Conservation (phyloP, 2,113 vertebrate species). For the Hassar affinis region DNA sequence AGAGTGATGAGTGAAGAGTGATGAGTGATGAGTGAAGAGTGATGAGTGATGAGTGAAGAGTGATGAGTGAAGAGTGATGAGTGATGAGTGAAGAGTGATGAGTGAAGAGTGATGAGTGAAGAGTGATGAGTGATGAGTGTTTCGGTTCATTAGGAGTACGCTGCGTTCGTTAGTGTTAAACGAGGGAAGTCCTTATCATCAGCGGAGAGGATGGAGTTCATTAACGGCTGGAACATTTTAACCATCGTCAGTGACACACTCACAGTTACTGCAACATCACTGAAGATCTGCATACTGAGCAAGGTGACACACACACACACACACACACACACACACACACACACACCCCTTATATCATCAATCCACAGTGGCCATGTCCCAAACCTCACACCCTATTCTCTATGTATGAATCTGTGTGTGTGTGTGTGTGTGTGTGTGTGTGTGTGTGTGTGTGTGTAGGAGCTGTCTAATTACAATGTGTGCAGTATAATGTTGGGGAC, state of each 20-base stretch:
- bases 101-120: too few relatives aligned
- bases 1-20: too few relatives aligned
- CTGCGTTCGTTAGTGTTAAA: conserved; percentile 74
- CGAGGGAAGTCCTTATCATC: conserved; percentile 79
- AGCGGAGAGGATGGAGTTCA: conserved; percentile 88
- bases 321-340: conserved; percentile 21
- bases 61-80: too few relatives aligned
- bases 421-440: background rate
- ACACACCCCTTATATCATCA: background rate
- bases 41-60: too few relatives aligned
- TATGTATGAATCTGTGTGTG: too few relatives aligned
- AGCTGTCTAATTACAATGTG: conserved; percentile 85
- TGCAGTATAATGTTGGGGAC: conserved; percentile 91
- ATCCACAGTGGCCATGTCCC: background rate
- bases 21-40: too few relatives aligned
- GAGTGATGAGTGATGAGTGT: background rate
- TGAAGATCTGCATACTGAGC: conserved; percentile 94
- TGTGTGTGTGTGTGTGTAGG: conserved; percentile 67
- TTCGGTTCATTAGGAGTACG: conserved; percentile 80
- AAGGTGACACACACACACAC: conserved; percentile 71
- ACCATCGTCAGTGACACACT: conserved; percentile 86
- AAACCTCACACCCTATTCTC: too few relatives aligned
- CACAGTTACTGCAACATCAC: conserved; percentile 81
- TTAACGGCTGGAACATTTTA: conserved; percentile 93
- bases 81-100: too few relatives aligned